Evolutionary conservation across 2,113 vertebrate species (phyloP), one percentile per base, ranked within the genome.

Genomic region (Fregata magnificens): DNA sequence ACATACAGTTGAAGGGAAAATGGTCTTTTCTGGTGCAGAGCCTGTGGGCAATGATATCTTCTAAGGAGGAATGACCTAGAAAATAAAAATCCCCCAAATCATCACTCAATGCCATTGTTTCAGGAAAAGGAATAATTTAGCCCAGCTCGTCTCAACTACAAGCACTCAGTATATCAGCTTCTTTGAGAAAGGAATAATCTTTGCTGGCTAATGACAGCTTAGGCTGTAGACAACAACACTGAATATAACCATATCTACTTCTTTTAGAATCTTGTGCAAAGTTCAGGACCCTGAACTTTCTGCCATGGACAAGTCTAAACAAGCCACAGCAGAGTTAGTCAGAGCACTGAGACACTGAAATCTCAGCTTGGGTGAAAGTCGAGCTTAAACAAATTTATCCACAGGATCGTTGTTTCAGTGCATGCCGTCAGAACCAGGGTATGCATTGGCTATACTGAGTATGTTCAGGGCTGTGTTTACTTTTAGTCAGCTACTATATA

Each of bases 1-100:
- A 6, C 16, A 58, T 15, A 31, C 4, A 28, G 2, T 44, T 71
- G 44, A 88, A 50, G 8, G n/a, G 4, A 65, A 86, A 73, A 77
- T 19, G 4, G 6, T 42, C 32, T 83, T 82, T 0, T 0, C 4
- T 62, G 17, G 31, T 2, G 0, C 45, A 58, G 25, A 70, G 9
- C 2, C 29, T 32, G 11, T 38, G 45, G 20, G 11, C 10, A 90
- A 34, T 42, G 13, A 16, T 40, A 18, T 10, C 10, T 79, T 82
- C 52, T 58, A 79, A 73, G 15, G 8, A 86, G 31, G 16, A 91
- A 81, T 2, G 2, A 28, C 24, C 4, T 29, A 49, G 16, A 69
- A 87, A 76, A 71, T 29, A 4, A 70, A 63, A 93, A 76, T 67
- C 4, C 5, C 20, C 8, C n/a, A 32, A 50, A 88, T 66, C 32